Evolutionary conservation across 1,140 invertebrate species (phyloP).

Genomic region (Leptestheria dahalacensis): DNA sequence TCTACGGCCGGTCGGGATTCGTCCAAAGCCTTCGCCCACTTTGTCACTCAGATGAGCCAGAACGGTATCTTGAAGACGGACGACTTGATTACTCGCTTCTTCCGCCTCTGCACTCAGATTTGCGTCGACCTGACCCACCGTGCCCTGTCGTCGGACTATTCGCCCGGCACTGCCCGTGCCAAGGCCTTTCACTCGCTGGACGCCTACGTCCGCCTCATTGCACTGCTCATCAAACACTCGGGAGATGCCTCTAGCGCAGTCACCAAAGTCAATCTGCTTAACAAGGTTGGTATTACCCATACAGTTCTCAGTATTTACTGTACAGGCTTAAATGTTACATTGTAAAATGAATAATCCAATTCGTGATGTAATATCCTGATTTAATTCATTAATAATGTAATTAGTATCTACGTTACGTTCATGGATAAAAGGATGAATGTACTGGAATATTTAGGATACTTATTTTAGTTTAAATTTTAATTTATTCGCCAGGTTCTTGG

Average conservation of each 20-base stretch:
- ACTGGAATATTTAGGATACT: slow-evolving; percentile 2
- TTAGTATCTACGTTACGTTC: too few relatives aligned
- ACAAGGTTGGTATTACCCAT: slow-evolving; percentile 50
- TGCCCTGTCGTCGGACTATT: slow-evolving; percentile 39
- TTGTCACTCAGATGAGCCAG: slow-evolving; percentile 82
- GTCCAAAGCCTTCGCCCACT: slow-evolving; percentile 81
- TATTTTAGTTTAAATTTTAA: neutral
- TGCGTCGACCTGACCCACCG: slow-evolving; percentile 91
- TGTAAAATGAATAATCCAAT: too few relatives aligned
- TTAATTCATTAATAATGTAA: too few relatives aligned
- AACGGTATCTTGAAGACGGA: slow-evolving; percentile 95
- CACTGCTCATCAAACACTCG: slow-evolving; percentile 89
- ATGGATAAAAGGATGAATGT: too few relatives aligned
- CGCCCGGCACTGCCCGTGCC: slow-evolving; percentile 50
- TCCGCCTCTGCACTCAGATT: slow-evolving; percentile 89
- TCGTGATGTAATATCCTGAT: too few relatives aligned
- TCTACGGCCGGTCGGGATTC: slow-evolving; percentile 57
- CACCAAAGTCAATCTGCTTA: slow-evolving; percentile 91
- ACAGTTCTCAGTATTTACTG: neutral
- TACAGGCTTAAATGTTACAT: neutral
- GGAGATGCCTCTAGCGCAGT: slow-evolving; percentile 73
- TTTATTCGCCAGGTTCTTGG: slow-evolving; percentile 49
- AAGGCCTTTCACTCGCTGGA: slow-evolving; percentile 94
- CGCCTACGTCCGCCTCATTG: slow-evolving; percentile 85
- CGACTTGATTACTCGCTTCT: slow-evolving; percentile 92